A percentile compares a stretch with the other conserved stretches of the same genome.
Conservation (phyloP, 2,113 vertebrate species). For the Dicaeum eximium region DNA sequence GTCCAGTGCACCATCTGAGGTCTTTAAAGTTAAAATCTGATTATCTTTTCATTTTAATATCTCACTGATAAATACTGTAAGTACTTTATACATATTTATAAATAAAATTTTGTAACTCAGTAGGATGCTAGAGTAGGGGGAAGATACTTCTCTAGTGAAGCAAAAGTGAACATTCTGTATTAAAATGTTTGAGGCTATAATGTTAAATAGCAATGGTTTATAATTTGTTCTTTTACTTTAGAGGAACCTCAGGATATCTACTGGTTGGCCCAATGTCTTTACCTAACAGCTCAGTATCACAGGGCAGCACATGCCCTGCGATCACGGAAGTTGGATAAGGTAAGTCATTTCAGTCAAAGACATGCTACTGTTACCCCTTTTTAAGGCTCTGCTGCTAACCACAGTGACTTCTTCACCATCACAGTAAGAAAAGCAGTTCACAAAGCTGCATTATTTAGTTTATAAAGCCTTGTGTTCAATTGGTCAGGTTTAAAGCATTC, state of each 20-base stretch:
- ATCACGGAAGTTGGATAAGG: conserved; percentile 94
- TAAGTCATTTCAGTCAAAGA: conserved; percentile 31
- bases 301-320: conserved; percentile 95
- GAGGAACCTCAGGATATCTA: conserved; percentile 98
- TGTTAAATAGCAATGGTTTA: neutral
- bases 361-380: neutral
- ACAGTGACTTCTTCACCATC: neutral
- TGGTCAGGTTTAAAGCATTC: neutral
- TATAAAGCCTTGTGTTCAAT: neutral
- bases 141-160: neutral
- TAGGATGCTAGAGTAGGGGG: neutral
- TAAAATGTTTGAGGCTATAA: neutral
- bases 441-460: neutral
- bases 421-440: neutral
- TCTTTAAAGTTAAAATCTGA: neutral
- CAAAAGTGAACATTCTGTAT: neutral
- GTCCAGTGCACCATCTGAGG: neutral
- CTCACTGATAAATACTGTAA: neutral
- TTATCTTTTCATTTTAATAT: neutral
- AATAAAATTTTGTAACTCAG: neutral
- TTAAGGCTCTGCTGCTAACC: neutral
- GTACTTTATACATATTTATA: neutral
- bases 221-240: neutral
- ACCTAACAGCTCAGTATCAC: conserved; percentile 95
- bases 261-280: conserved; percentile 97